phyloP scores from a whole-genome alignment of 2,888 invertebrate genomes.

The Muscina levida region DNA sequence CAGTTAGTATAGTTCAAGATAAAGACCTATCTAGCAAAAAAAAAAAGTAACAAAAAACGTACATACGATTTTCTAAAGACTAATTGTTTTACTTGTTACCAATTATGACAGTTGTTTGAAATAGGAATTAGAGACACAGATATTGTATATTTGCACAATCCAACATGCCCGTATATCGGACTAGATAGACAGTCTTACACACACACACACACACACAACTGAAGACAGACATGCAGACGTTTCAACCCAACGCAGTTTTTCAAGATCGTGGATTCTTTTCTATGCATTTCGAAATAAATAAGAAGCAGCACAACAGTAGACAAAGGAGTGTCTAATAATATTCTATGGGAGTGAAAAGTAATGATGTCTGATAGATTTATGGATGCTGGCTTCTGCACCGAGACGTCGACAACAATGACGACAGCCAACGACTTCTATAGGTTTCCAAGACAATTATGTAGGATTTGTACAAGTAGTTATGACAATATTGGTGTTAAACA shows the following conservation, averaged over 20 bases:
- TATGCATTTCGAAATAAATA: slow-evolving; percentile 31
- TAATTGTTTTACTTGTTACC: slow-evolving; percentile 56
- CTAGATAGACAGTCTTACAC: background rate
- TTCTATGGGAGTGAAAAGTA: slow-evolving; percentile 58
- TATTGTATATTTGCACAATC: slow-evolving; percentile 18
- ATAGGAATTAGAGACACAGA: slow-evolving; percentile 40
- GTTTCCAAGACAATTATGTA: slow-evolving; percentile 41
- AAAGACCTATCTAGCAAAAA: background rate
- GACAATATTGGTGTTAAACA: slow-evolving; percentile 44
- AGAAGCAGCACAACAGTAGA: slow-evolving; percentile 35
- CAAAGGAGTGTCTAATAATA: slow-evolving; percentile 58
- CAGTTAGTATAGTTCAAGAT: slow-evolving; percentile 8
- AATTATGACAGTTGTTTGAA: slow-evolving; percentile 56
- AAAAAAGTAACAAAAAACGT: slow-evolving; percentile 1
- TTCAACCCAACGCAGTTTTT: slow-evolving; percentile 14
- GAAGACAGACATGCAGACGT: background rate
- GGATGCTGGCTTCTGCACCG: slow-evolving; percentile 15
- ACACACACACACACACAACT: background rate
- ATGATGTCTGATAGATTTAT: slow-evolving; percentile 59
- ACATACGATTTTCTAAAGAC: slow-evolving; percentile 43
- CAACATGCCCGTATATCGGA: background rate
- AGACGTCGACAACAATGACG: slow-evolving; percentile 6
- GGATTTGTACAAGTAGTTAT: slow-evolving; percentile 45
- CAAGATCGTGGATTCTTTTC: background rate
- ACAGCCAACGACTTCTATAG: slow-evolving; percentile 1